phyloP scores from a whole-genome alignment of 53 echinoderm and acorn worm species.

The Paracentrotus lividus region DNA sequence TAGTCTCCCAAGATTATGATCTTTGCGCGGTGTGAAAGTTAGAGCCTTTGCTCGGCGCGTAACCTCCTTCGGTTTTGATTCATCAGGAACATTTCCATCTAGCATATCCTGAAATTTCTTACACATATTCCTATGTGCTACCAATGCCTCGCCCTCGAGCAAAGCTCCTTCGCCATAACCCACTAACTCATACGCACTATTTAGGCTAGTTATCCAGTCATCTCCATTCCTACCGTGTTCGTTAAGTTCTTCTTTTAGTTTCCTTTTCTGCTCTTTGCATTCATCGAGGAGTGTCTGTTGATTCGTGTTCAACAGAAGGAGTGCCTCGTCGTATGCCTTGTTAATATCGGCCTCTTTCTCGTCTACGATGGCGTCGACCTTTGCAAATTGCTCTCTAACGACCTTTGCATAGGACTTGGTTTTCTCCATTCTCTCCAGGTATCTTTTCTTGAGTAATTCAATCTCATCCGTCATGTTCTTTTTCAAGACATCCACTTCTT shows the following conservation, averaged over 20 bases:
- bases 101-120: not conserved
- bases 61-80: not conserved
- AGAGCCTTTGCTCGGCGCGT: not conserved
- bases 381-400: not conserved
- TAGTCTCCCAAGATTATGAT: not conserved
- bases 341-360: not conserved
- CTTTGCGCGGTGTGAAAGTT: not conserved
- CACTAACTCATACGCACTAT: not conserved
- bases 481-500: not conserved
- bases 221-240: not conserved
- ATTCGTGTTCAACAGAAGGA: not conserved
- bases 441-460: not conserved
- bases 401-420: not conserved
- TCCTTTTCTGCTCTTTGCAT: not conserved
- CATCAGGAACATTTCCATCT: not conserved
- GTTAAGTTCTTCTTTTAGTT: not conserved
- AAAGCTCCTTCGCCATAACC: not conserved
- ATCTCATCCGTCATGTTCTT: conserved; percentile 5
- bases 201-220: not conserved
- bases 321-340: not conserved
- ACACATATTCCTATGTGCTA: not conserved
- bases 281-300: not conserved
- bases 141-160: not conserved
- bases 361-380: not conserved
- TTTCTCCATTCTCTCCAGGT: not conserved